These are phyloP conservation scores for Carapus acus DNA, from an alignment of 2,797 vertebrate genomes.

Conservation along the genomic window DNA sequence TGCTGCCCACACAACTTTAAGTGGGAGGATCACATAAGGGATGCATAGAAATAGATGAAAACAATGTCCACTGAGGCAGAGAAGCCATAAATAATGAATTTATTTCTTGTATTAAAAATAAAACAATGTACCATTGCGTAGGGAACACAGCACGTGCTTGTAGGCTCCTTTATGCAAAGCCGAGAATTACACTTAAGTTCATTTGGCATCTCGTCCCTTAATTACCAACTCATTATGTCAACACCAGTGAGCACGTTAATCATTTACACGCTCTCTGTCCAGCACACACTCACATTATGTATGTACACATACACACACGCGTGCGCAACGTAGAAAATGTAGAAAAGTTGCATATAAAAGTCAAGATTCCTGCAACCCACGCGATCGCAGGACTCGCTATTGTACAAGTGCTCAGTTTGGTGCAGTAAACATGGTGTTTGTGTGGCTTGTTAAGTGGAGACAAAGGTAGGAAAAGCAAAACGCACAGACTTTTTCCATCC, in stretches of 20 bases:
- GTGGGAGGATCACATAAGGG: no score
- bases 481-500: not conserved
- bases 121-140: constrained; percentile 34
- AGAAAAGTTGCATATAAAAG: constrained; percentile 68
- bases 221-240: constrained; percentile 9
- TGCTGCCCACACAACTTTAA: no score
- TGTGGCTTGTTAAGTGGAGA: constrained; percentile 13
- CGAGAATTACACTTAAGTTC: constrained; percentile 27
- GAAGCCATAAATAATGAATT: constrained; percentile 33
- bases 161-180: constrained; percentile 16
- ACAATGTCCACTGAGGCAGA: constrained; percentile 3
- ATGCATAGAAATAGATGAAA: not conserved
- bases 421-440: constrained; percentile 51
- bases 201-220: constrained; percentile 21
- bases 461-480: constrained; percentile 13
- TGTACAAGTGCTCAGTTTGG: constrained; percentile 52
- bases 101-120: constrained; percentile 47
- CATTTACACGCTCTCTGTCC: not conserved
- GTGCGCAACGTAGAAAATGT: constrained; percentile 46
- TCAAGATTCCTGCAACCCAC: constrained; percentile 34
- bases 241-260: not conserved
- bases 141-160: constrained; percentile 20
- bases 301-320: constrained; percentile 1
- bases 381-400: constrained; percentile 30
- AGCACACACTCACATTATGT: not conserved